Conservation (phyloP, 1,140 invertebrate species). For the Eriosoma lanigerum region DNA sequence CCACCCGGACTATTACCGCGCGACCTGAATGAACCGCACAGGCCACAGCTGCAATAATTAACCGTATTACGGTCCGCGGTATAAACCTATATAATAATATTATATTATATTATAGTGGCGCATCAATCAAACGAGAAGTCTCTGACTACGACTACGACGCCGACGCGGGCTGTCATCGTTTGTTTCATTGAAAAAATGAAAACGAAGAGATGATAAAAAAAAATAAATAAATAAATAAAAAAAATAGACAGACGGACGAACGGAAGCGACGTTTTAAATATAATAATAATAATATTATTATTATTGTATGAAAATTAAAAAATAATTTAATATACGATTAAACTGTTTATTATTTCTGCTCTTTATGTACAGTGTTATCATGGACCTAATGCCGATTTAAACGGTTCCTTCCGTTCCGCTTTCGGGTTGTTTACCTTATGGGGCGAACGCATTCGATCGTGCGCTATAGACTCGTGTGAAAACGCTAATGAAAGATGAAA, state of each 20-base stretch:
- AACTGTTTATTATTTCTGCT: not conserved
- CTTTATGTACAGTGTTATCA: not conserved
- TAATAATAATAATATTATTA: not conserved
- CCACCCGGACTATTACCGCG: conserved; percentile 33
- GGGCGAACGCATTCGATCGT: not conserved
- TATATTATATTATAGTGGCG: not conserved
- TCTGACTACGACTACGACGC: conserved; percentile 18
- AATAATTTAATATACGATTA: conserved; percentile 35
- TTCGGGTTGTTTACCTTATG: conserved; percentile 51
- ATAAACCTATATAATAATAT: too few relatives aligned
- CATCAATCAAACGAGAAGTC: conserved; percentile 37
- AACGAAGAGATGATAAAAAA: not conserved
- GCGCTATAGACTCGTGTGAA: conserved; percentile 19
- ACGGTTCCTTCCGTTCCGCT: conserved; percentile 51
- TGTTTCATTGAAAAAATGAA: conserved; percentile 30
- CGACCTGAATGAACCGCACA: not conserved
- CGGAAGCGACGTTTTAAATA: conserved; percentile 18
- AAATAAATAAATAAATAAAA: too few relatives aligned
- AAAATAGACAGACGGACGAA: not conserved
- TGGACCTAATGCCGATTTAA: conserved; percentile 50
- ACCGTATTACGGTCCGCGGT: conserved; percentile 2
- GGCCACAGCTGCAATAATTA: conserved; percentile 30
- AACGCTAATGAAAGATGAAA: conserved; percentile 39
- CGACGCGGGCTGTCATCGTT: conserved; percentile 47
- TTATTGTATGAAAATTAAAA: not conserved